These are phyloP conservation scores for Ips typographus DNA, from an alignment of 1,140 invertebrate species.

Conservation along the genomic window DNA sequence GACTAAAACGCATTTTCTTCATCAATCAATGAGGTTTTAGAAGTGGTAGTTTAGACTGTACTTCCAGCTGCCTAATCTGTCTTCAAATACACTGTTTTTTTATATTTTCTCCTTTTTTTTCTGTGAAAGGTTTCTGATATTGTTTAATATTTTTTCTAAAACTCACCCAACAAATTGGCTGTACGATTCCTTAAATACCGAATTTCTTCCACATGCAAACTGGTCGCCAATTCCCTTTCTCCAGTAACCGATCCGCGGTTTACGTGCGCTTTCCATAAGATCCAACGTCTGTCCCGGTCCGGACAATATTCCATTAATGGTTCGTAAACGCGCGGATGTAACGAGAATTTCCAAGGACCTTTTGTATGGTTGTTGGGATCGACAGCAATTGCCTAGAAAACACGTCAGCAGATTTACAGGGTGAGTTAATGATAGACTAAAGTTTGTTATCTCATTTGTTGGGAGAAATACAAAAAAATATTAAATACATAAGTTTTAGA, in stretches of 20 bases:
- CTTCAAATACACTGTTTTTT: too few species aligned
- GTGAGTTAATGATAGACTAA: too few species aligned
- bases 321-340: slow-evolving; percentile 70
- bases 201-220: slow-evolving; percentile 76
- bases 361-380: slow-evolving; percentile 61
- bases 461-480: too few species aligned
- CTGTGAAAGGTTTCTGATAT: background rate
- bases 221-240: slow-evolving; percentile 70
- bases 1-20: too few species aligned
- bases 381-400: slow-evolving; percentile 56
- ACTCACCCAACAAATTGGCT: slow-evolving; percentile 63
- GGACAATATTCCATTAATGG: slow-evolving; percentile 83
- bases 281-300: slow-evolving; percentile 72
- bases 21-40: too few species aligned
- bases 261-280: slow-evolving; percentile 77
- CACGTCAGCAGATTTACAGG: too few species aligned
- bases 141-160: background rate
- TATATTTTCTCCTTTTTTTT: too few species aligned
- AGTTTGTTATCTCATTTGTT: too few species aligned
- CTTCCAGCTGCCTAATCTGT: too few species aligned
- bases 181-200: slow-evolving; percentile 66
- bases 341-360: slow-evolving; percentile 78
- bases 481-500: too few species aligned
- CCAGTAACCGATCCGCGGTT: slow-evolving; percentile 66
- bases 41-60: too few species aligned